phyloP scores from a whole-genome alignment of 2,888 invertebrate species.

The Entomobrya proxima region DNA sequence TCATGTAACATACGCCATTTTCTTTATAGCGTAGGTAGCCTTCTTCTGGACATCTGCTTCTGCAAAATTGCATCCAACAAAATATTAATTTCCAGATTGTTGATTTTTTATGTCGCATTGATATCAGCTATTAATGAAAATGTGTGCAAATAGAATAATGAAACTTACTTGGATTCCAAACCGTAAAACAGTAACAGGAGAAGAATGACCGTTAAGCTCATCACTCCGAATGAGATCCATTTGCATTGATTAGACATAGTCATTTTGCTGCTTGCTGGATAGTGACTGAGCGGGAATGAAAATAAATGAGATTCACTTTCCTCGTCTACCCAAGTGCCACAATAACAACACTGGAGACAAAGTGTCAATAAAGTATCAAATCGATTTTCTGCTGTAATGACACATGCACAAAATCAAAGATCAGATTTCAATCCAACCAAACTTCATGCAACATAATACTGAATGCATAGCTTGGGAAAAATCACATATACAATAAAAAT shows the following conservation, averaged over 20 bases:
- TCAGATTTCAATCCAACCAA: no score
- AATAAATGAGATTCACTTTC: constrained; percentile 4
- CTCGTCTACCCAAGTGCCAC: no score
- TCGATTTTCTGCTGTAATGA: no score
- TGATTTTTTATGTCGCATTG: no score
- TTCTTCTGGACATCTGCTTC: constrained; percentile 51
- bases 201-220: constrained; percentile 56
- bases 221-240: constrained; percentile 55
- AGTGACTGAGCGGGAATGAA: background rate
- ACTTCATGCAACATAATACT: no score
- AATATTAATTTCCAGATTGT: background rate
- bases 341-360: no score
- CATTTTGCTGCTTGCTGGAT: constrained; percentile 38
- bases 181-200: constrained; percentile 56
- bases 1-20: constrained; percentile 44
- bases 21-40: constrained; percentile 36
- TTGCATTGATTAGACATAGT: constrained; percentile 62
- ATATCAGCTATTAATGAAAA: no score
- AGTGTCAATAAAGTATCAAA: no score
- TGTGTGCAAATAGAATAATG: no score
- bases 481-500: no score
- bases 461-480: no score
- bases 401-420: no score
- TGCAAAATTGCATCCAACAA: constrained; percentile 11
- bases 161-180: constrained; percentile 46